These are phyloP conservation scores for Gadus macrocephalus DNA, from an alignment of 2,113 vertebrate species.

Conservation along the genomic window DNA sequence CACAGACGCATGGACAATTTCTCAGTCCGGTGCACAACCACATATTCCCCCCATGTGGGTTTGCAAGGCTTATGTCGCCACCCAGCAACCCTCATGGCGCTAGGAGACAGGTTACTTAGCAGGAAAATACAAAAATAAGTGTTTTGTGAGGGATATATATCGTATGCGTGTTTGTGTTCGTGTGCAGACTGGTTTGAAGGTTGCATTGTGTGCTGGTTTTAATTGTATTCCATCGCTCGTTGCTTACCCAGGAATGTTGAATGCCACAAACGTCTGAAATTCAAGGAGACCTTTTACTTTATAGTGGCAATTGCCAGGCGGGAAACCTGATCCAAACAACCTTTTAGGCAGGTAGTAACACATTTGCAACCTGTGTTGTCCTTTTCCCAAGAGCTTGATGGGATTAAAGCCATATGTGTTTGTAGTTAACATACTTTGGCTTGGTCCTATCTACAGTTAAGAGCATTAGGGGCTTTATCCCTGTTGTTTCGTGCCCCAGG, in stretches of 20 bases:
- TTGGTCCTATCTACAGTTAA: conserved; percentile 4
- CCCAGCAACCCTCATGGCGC: background rate
- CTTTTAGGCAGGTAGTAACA: background rate
- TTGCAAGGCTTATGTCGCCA: background rate
- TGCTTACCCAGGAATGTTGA: too few species aligned
- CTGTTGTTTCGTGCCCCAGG: too few species aligned
- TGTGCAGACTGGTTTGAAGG: too few species aligned
- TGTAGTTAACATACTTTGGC: background rate
- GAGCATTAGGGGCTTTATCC: too few species aligned
- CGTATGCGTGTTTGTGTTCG: too few species aligned
- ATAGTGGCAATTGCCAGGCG: background rate
- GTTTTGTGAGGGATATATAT: too few species aligned
- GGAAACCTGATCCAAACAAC: background rate
- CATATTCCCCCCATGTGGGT: conserved; percentile 12
- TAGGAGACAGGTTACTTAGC: too few species aligned
- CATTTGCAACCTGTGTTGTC: conserved; percentile 20
- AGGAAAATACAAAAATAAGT: too few species aligned
- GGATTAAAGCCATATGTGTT: conserved; percentile 5
- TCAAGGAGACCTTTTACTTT: background rate
- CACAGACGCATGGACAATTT: conserved; percentile 23
- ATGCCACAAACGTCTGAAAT: background rate
- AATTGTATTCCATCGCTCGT: too few species aligned
- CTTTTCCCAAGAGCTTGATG: conserved; percentile 22
- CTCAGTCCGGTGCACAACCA: conserved; percentile 19
- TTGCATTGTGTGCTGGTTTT: too few species aligned